These are phyloP conservation scores for Ophion ellenae DNA, from an alignment of 2,888 invertebrate species.

Conservation along the genomic window DNA sequence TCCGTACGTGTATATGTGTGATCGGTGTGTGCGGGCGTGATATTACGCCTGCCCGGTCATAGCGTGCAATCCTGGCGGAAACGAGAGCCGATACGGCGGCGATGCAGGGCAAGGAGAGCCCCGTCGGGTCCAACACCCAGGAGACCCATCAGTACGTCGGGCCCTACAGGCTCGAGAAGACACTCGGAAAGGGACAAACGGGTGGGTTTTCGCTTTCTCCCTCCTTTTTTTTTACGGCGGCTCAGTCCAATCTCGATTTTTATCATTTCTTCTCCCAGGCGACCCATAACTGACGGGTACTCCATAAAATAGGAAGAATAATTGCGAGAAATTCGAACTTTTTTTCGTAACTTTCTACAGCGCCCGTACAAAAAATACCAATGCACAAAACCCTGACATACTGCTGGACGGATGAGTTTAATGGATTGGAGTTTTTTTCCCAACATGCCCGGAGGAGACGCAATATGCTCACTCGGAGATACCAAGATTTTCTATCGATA, in stretches of 20 bases:
- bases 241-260: background rate
- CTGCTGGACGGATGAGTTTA: too few species aligned
- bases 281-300: background rate
- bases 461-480: background rate
- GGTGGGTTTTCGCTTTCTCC: constrained; percentile 87
- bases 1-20: constrained; percentile 50
- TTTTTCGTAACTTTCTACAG: background rate
- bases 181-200: constrained; percentile 99
- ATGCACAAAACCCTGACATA: too few species aligned
- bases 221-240: background rate
- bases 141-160: constrained; percentile 98
- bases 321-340: background rate
- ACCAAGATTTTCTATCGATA: background rate
- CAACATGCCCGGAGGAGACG: background rate
- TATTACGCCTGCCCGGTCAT: constrained; percentile 63
- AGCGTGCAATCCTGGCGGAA: constrained; percentile 76
- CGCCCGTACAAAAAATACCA: background rate
- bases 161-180: constrained; percentile 99
- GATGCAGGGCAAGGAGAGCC: constrained; percentile 81
- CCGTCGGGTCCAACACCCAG: constrained; percentile 83
- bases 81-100: constrained; percentile 75
- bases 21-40: constrained; percentile 60
- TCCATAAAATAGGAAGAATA: background rate
- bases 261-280: background rate
- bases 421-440: background rate